A percentile compares a stretch with the other conserved stretches of the same genome.
These are phyloP conservation scores for Rallus limicola DNA, from an alignment of 2,113 vertebrate genomes.

Conservation along the genomic window DNA sequence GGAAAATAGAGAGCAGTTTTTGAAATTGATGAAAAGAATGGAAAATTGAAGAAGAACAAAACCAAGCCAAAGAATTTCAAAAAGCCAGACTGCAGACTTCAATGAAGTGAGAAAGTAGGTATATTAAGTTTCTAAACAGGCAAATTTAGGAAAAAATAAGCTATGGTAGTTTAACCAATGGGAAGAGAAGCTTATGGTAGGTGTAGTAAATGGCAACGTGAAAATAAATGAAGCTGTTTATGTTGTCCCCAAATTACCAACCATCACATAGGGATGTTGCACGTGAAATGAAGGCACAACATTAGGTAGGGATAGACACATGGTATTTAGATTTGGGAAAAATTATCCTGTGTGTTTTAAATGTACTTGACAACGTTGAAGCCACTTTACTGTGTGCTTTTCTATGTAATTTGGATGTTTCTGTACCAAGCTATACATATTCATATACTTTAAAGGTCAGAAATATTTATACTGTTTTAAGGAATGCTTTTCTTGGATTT, in stretches of 20 bases:
- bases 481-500: neutral
- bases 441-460: neutral
- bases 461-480: neutral
- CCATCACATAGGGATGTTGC: neutral
- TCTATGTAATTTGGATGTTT: neutral
- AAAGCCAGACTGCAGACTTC: neutral
- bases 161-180: neutral
- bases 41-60: neutral
- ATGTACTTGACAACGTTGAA: neutral
- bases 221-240: neutral
- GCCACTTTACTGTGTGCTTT: neutral
- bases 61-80: neutral
- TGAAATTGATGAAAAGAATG: neutral
- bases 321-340: neutral
- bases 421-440: neutral
- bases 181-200: neutral
- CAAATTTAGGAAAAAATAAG: neutral
- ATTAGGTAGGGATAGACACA: neutral
- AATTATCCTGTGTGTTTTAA: neutral
- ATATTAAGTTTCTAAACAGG: neutral
- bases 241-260: neutral
- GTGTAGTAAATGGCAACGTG: neutral
- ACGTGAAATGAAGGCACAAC: neutral
- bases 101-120: neutral
- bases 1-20: neutral